Base-by-base conservation (phyloP, 2,888 invertebrate genomes). In the Heliconius erato region DNA sequence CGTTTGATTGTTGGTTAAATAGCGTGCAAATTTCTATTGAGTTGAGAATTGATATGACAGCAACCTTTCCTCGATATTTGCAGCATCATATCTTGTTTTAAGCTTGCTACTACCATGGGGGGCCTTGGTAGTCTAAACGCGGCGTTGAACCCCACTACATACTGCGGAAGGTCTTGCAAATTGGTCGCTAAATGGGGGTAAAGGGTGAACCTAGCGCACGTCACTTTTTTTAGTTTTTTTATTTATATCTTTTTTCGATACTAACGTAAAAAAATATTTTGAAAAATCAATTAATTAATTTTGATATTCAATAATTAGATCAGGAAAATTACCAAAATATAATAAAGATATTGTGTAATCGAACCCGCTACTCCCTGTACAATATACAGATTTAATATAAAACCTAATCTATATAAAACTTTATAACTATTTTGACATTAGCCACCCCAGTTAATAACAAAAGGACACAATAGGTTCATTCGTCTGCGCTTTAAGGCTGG, bases 1-100 rank as follows among this genome's bases (percentile, higher is more conserved):
- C 87, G 87, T 89, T 89, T 91, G 90, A 91, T 91, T 88, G 87
- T 87, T 88, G 86, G 88, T 85, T 89, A 90, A 91, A 91, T 90
- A 88, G 89, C 86, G 85, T 86, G 88, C 89, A 90, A 91, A 89
- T 85, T 87, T 84, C 63, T 35, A 35, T 32, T 14, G 7, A 7
- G 28, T 67, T 67, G 28, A 28, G 7, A 67, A 67, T 14, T 28
- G 28, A 32, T 67, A 16, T 26, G 26, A 5, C 16, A 12, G 14
- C 12, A n/a, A 26, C 28, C 67, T 67, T 67, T 26, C 26, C 16
- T 28, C 67, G 67, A 67, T 67, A 16, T 28, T 16, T 16, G 6
- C 16, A 28, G 28, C 6, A 14, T 65, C 65, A 26, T 12, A 12
- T 65, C n/a, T 65, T 11, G 12, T 67, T n/a, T 63, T 54, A 54